Evolutionary conservation across 2,797 vertebrate species (phyloP), one percentile per base, ranked within the genome.

Genomic region (Oreortyx pictus): DNA sequence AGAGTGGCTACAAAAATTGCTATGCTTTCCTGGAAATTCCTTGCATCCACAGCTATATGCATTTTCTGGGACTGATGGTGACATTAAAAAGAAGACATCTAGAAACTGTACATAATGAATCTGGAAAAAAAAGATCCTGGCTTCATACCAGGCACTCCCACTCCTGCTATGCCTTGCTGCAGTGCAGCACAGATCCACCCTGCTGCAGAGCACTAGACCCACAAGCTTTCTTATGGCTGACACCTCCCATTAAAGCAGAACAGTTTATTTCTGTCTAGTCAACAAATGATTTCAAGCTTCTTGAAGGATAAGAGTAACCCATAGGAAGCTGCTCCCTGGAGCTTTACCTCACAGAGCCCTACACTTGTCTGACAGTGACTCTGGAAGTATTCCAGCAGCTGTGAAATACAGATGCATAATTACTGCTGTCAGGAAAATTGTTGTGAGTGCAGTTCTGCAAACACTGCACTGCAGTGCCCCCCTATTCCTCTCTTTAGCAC

Each of bases 401-500:
- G 44, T 65, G 49, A 86, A 88, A 56, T 71, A 52, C 39, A 91
- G n/a, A 82, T 54, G 50, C 7, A 15, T 70, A 70, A 82, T 29
- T 59, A 62, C 54, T 41, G 44, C 22, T 52, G 14, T 49, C 37
- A 77, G 16, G 33, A 89, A 87, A 90, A 71, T 4, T 44, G 29
- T 62, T 67, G 16, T 52, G 52, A 52, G 6, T 25, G 8, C 37
- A 47, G 33, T 57, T n/a, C 27, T 79, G 31, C 66, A 76, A 90
- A 78, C 16, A 43, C 18, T 18, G 12, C 25, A 43, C 18, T 47
- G 37, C 78, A 82, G 25, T 49, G 35, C 13, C 8, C 24, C 80
- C 3, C 0, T 29, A 35, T 47, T 50, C 29, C 20, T 47, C 39
- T 44, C 39, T 14, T 65, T 14, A 7, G 13, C n/a, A 56, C 11